Evolutionary conservation across 2,888 invertebrate species (phyloP), one percentile per base, ranked within the genome.

Genomic region (Gortyna flavago): DNA sequence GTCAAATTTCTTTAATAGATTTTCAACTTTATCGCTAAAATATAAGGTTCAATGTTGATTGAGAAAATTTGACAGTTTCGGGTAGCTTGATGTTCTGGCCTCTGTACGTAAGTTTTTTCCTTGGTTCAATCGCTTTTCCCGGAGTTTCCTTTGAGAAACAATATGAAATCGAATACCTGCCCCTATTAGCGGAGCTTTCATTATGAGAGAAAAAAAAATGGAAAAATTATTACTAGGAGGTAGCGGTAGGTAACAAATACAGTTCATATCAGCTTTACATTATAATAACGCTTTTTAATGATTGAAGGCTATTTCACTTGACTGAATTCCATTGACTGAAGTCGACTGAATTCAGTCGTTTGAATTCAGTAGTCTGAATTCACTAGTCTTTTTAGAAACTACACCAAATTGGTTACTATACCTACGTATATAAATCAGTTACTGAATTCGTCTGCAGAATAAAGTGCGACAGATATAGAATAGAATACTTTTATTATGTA

Each of bases 101-200:
- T n/a, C n/a, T n/a, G n/a, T n/a, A 29, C n/a, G 38, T 51, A 61
- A 77, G 59, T 61, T 81, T 70, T 54, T 62, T 32, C 59, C 64
- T 69, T 18, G 54, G 5, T 72, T 68, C 77, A 69, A 68, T 38
- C 64, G 68, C 29, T 72, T 66, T 65, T 68, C 57, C 35, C 25
- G 21, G 11, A 54, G 35, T 81, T 81, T 25, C n/a, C 54, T 65
- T 77, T 69, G 44, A 65, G 48, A 72, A 69, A 81, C 68, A 81
- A 72, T 81, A 38, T 48, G 65, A 68, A 77, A 77, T 81, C 51
- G 25, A 77, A 81, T 69, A 76, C 38, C 68, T 44, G 21, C 13
- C 29, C 51, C 59, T 68, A 75, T 68, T 59, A 72, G 16, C 9
- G 38, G 25, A 69, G 59, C 72, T 77, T 64, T 51, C 51, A 59